A percentile compares a stretch with the other conserved stretches of the same genome.
phyloP scores from a whole-genome alignment of 37 sponge, comb jelly and placozoan genomes.

The Diacarnus erythraeanus region DNA sequence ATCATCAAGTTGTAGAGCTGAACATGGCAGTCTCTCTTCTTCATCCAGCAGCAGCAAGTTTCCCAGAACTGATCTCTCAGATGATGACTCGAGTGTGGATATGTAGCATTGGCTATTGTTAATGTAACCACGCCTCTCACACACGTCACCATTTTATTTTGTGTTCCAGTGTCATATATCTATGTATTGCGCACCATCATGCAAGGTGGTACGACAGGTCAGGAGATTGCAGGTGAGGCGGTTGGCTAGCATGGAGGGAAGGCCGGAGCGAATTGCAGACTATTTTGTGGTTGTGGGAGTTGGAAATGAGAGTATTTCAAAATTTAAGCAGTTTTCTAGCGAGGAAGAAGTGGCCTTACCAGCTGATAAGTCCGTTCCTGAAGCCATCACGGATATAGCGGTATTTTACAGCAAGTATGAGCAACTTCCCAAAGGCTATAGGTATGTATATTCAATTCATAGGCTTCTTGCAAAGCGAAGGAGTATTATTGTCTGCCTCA shows the following conservation, averaged over 20 bases:
- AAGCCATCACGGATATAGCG: slow-evolving; percentile 79
- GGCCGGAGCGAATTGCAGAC: slow-evolving; percentile 71
- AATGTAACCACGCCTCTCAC: neutral
- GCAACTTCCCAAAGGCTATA: slow-evolving; percentile 62
- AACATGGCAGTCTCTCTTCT: neutral
- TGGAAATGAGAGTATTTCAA: slow-evolving; percentile 19
- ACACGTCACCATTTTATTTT: too few relatives aligned
- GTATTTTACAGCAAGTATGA: slow-evolving; percentile 61
- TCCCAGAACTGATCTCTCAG: neutral
- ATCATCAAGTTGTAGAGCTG: neutral
- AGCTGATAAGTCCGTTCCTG: neutral
- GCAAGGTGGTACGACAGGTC: too few relatives aligned
- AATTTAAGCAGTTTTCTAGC: slow-evolving; percentile 24
- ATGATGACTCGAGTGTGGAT: neutral
- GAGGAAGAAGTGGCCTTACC: slow-evolving; percentile 24
- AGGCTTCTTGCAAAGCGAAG: too few relatives aligned
- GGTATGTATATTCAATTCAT: slow-evolving; percentile 20
- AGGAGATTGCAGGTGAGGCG: neutral
- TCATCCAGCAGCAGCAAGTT: slow-evolving; percentile 5
- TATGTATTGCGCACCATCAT: neutral
- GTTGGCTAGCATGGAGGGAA: slow-evolving; percentile 72
- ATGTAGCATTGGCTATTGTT: neutral
- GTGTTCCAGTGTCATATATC: neutral
- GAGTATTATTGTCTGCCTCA: too few relatives aligned
- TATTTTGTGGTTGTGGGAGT: slow-evolving; percentile 84